Evolutionary conservation across 2,888 invertebrate species (phyloP).

Genomic region (Argyra leucocephala): DNA sequence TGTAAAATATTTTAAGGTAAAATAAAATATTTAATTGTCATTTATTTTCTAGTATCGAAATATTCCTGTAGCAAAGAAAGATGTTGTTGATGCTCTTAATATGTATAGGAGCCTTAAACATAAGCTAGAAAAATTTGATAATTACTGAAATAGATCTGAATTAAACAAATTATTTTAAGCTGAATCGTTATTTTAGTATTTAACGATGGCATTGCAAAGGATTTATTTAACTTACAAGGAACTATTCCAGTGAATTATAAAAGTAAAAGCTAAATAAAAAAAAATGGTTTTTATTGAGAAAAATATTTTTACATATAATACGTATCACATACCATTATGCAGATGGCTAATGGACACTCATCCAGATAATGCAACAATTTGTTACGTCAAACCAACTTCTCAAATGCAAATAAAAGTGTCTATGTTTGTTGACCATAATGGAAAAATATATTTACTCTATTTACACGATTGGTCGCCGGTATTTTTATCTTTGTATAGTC

Average conservation of each 20-base stretch:
- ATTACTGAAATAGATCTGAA: too few species aligned
- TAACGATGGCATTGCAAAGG: conserved; percentile 74
- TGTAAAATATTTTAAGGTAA: conserved; percentile 26
- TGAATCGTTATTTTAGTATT: conserved; percentile 52
- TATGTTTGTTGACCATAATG: conserved; percentile 86
- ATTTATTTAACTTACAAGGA: conserved; percentile 75
- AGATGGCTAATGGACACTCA: conserved; percentile 96
- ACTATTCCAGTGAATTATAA: conserved; percentile 89
- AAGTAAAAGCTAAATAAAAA: too few species aligned
- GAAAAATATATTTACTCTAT: conserved; percentile 93
- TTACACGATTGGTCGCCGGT: conserved; percentile 86
- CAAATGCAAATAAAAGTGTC: conserved; percentile 95
- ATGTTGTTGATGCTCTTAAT: conserved; percentile 54
- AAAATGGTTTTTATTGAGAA: conserved; percentile 12
- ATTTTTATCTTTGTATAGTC: too few species aligned
- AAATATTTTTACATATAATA: conserved; percentile 52
- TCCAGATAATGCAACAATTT: conserved; percentile 91
- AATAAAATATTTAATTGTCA: not conserved
- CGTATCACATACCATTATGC: conserved; percentile 93
- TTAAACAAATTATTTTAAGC: conserved; percentile 3
- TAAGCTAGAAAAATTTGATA: conserved; percentile 61
- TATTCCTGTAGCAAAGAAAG: conserved; percentile 55
- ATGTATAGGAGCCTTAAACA: conserved; percentile 58
- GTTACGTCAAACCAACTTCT: conserved; percentile 85
- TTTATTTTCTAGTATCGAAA: conserved; percentile 56